Base-by-base conservation (phyloP, 2,888 invertebrate species). In the Hirtodrosophila confusa region DNA sequence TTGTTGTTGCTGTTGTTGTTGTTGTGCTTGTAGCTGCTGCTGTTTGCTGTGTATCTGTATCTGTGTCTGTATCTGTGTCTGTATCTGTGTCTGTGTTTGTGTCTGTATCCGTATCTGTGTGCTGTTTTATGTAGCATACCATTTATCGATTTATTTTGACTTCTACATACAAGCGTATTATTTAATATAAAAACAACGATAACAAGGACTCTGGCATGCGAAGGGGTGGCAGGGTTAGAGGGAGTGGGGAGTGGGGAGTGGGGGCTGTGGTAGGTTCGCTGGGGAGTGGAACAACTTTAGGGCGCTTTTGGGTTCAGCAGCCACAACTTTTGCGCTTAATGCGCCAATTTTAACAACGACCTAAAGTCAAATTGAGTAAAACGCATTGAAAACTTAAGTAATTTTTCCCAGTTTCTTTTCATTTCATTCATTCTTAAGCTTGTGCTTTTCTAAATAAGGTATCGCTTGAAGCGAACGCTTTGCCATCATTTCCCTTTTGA, bases 111-210 rank as follows among this genome's bases (percentile, higher is more conserved):
- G 39, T 56, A 41, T 70, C 33, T 65, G 48, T 41, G 55, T 47
- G 60, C 68, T 72, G 67, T 37, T 74, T 76, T 76, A 68, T 76
- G 57, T 78, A 75, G 76, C 75, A 65, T 72, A 79, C 57, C 74
- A 79, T 79, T 72, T 84, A 84, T 84, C 86, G 83, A 88, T 84
- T 84, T 88, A 86, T 86, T 88, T 84, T 88, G 88, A 86, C 86
- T 84, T 87, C 72, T 66, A 84, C 70, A 70, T 69, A 70, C 68
- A 56, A 68, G 44, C 68, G 61, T 75, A 71, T 83, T 82, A 84
- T 82, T 86, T 80, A 82, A 86, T 86, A 82, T 69, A 77, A 71
- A 47, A 69, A 53, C 71, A 74, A 68, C 80, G 78, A 84, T 84
- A 84, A 74, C 65, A 74, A 70, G 61, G 67, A 37, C 65, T 17